Conservation (phyloP, 2,113 vertebrate species). For the Ranitomeya imitator region DNA sequence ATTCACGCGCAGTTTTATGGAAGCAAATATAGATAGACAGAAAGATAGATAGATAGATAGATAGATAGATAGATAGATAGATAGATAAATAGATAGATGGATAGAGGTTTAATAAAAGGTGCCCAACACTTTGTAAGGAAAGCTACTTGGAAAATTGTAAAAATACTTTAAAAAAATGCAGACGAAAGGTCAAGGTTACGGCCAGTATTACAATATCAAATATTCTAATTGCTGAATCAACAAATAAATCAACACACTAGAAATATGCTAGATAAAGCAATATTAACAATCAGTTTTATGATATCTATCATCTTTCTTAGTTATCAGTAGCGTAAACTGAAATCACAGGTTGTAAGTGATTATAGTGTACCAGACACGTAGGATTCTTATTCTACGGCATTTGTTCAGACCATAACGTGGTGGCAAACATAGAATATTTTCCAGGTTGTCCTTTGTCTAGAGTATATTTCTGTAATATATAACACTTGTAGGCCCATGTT, state of each 20-base stretch:
- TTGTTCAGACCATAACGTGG: not conserved
- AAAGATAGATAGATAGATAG: not conserved
- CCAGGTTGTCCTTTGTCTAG: not conserved
- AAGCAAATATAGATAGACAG: not conserved
- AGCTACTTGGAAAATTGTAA: not conserved
- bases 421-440: not conserved
- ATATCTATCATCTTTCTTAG: not conserved
- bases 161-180: not conserved
- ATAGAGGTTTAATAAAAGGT: not conserved
- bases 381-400: not conserved
- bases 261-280: not conserved
- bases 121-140: not conserved
- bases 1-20: not conserved
- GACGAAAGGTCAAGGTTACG: not conserved
- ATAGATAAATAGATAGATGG: not conserved
- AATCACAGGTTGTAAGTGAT: not conserved
- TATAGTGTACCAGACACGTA: not conserved
- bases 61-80: slow-evolving; percentile 10
- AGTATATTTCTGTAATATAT: not conserved
- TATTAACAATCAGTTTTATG: not conserved
- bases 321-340: not conserved
- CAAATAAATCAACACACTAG: not conserved
- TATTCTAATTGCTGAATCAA: not conserved
- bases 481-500: slow-evolving; percentile 8
- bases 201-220: not conserved